A percentile compares a stretch with the other conserved stretches of the same genome.
phyloP scores from a whole-genome alignment of 2,888 invertebrate genomes.

The Dichetophora obliterata region DNA sequence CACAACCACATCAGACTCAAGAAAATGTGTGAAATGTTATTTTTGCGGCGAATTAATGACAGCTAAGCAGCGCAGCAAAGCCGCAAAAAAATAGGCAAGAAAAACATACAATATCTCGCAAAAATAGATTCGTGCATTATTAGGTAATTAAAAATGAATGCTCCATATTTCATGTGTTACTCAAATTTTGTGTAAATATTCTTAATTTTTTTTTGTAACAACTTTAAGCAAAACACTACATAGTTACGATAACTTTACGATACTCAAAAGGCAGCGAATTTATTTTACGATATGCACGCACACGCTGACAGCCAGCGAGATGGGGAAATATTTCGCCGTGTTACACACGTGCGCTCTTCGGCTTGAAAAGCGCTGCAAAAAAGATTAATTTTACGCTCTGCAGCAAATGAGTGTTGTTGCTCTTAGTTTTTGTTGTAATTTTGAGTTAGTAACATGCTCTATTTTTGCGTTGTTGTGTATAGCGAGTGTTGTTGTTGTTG shows the following conservation, averaged over 20 bases:
- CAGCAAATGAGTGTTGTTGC: not conserved
- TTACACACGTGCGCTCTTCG: not conserved
- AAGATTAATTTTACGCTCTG: not conserved
- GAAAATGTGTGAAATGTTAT: not conserved
- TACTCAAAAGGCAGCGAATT: not conserved
- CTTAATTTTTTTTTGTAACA: too few species aligned
- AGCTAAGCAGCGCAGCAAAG: not conserved
- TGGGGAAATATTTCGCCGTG: constrained; percentile 9
- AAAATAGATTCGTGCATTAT: too few species aligned
- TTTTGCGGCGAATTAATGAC: not conserved
- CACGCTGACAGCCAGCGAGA: not conserved
- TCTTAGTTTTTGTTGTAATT: not conserved
- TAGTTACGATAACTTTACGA: not conserved
- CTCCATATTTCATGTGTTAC: too few species aligned
- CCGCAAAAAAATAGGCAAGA: not conserved
- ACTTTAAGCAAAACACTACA: too few species aligned
- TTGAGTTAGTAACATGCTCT: not conserved
- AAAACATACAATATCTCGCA: too few species aligned
- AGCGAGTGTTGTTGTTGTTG: constrained; percentile 10
- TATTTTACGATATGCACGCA: not conserved
- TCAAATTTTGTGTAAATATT: too few species aligned
- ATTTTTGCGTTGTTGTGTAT: too few species aligned
- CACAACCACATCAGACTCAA: not conserved
- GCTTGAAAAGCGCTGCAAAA: not conserved
- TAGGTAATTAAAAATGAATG: too few species aligned